Conservation (phyloP, 2,113 vertebrate genomes). For the Tragulus kanchil region DNA sequence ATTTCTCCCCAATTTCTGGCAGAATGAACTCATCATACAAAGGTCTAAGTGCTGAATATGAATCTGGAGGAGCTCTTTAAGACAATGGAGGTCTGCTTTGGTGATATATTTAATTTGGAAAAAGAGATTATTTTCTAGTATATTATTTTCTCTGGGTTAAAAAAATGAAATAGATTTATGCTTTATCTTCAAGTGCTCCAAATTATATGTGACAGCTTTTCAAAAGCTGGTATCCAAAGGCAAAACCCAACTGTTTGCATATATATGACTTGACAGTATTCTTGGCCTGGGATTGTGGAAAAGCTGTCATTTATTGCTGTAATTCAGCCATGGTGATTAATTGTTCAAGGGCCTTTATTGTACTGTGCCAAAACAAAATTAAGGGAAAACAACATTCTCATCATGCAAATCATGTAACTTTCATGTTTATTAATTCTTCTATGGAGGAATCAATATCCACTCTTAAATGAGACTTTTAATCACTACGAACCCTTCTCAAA, state of each 20-base stretch:
- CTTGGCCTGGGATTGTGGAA: background rate
- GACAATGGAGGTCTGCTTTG: background rate
- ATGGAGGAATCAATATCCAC: conserved; percentile 1
- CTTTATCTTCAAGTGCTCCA: conserved; percentile 58
- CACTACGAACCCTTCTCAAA: background rate
- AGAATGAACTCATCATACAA: background rate
- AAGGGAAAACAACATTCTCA: conserved; percentile 53
- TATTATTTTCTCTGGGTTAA: conserved; percentile 36
- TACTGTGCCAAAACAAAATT: conserved; percentile 68
- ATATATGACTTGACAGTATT: conserved; percentile 57
- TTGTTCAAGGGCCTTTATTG: conserved; percentile 56
- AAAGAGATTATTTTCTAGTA: conserved; percentile 35
- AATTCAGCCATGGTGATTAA: conserved; percentile 56
- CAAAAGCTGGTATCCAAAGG: conserved; percentile 44
- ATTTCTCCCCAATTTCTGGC: background rate
- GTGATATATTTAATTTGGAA: conserved; percentile 66
- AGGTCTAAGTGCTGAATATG: background rate
- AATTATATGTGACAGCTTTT: conserved; percentile 69
- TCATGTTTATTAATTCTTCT: conserved; percentile 68
- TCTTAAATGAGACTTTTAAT: conserved; percentile 44
- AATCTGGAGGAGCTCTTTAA: conserved; percentile 25
- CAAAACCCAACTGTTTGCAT: background rate
- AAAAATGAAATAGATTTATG: conserved; percentile 57
- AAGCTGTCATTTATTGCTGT: conserved; percentile 34
- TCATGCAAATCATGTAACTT: conserved; percentile 61